Percentiles rank a stretch among this genome's conserved stretches.
Conservation (phyloP, 2,113 vertebrate genomes). For the Callithrix jacchus region DNA sequence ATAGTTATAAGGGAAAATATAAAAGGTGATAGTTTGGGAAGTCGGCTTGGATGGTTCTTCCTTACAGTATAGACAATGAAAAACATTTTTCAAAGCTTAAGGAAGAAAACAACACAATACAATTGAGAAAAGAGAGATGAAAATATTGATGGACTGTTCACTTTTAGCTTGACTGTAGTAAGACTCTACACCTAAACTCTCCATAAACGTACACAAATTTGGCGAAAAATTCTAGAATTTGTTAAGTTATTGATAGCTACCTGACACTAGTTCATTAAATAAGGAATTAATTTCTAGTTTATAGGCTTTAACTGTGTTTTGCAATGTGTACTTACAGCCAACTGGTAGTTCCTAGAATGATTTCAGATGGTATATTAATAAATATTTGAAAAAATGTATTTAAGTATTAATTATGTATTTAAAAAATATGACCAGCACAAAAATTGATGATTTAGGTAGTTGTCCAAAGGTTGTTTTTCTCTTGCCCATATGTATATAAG, state of each 20-base stretch:
- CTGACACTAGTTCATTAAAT: background rate
- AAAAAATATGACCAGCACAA: background rate
- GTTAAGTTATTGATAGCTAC: background rate
- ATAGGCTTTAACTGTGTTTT: background rate
- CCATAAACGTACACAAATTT: background rate
- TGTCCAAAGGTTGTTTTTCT: background rate
- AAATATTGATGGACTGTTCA: background rate
- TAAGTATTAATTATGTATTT: background rate
- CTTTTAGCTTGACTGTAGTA: background rate
- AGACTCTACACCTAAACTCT: background rate
- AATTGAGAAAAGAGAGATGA: background rate
- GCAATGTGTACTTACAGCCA: background rate
- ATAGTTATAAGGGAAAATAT: background rate
- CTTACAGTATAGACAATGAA: background rate
- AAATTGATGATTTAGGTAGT: background rate
- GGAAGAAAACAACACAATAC: background rate
- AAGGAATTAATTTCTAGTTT: background rate
- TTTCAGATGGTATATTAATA: background rate
- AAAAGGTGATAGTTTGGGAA: background rate
- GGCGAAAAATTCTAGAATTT: background rate
- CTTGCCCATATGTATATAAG: background rate
- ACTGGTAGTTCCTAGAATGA: background rate
- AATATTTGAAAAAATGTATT: background rate
- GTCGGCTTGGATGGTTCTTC: background rate
- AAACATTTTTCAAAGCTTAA: background rate